Base-by-base conservation (phyloP, 2,797 vertebrate species). In the Kryptopterus vitreolus region DNA sequence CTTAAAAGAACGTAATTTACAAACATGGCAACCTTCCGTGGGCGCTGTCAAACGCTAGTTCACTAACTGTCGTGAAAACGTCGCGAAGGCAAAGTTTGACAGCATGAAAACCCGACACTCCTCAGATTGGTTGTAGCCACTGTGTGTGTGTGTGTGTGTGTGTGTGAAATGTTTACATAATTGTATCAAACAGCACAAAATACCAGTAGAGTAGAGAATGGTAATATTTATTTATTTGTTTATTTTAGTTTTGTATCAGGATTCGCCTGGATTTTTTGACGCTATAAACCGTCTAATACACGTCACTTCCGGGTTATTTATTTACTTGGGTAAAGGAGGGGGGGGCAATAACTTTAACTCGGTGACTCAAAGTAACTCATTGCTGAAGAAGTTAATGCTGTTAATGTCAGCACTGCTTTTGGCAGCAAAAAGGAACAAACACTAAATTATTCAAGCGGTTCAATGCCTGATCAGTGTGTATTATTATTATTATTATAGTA, bases 1-100 rank as follows among this genome's bases (percentile, higher is more conserved):
- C 13, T 0, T n/a, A n/a, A 48, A 31, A 3, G 29, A 6, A 15
- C 55, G 0, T 1, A 9, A 15, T 55, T 15, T 15, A n/a, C 12
- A n/a, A 52, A 69, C 46, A 43, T 81, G 80, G 80, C 80, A 81
- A 81, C 80, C 66, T 22, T 22, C 15, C 9, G 15, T 57, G 15
- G 22, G 16, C 65, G 31, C 3, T 48, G 72, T 61, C 53, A 10
- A n/a, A 11, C 13, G 4, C 5, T 22, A 5, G 15, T 29, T 20
- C 26, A 46, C 13, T 7, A 62, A 57, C 29, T 81, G 80, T 77
- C 74, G 80, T 77, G 65, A 77, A 75, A 55, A 20, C 12, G 73
- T 76, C 73, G 79, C 52, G 70, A 70, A 22, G 1, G 2, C 38
- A 0, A 13, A 4, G 16, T 59, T 68, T 76, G 65, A 70, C 63